Evolutionary conservation across 1,140 invertebrate species (phyloP).

Genomic region (Caenorhabditis remanei): DNA sequence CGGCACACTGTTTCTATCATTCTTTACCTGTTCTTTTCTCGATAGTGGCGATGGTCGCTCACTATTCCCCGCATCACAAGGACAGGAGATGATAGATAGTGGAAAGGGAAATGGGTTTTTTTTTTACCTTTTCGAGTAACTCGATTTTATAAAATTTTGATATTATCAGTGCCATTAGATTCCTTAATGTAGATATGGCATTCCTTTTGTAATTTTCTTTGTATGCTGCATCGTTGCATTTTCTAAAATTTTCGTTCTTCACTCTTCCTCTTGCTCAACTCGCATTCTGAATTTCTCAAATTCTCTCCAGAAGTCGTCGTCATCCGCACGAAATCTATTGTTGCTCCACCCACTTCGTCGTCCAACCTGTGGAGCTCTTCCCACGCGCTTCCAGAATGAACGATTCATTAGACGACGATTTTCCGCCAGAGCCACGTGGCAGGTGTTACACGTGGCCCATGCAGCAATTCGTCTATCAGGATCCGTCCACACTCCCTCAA

Average conservation of each 20-base stretch:
- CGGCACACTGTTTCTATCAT: background rate
- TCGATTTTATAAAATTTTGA: no score
- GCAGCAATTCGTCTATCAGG: slow-evolving; percentile 61
- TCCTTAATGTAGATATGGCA: no score
- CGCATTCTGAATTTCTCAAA: background rate
- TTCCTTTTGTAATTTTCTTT: no score
- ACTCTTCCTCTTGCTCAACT: background rate
- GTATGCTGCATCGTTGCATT: background rate
- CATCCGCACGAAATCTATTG: background rate
- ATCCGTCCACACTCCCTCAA: background rate
- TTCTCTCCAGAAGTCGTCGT: slow-evolving; percentile 21
- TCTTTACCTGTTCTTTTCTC: no score
- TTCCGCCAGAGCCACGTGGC: slow-evolving; percentile 69
- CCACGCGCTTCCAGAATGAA: background rate
- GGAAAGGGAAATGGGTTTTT: no score
- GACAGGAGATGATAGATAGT: background rate
- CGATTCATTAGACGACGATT: slow-evolving; percentile 65
- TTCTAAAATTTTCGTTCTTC: background rate
- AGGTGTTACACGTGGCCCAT: slow-evolving; percentile 76
- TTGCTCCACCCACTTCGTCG: background rate
- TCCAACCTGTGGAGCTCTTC: background rate
- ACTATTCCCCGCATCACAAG: background rate
- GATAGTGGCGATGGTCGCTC: no score
- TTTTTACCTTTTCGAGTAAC: no score
- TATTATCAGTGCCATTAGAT: no score